Evolutionary conservation across 2,888 invertebrate species (phyloP).

Genomic region (Idaea biselata): DNA sequence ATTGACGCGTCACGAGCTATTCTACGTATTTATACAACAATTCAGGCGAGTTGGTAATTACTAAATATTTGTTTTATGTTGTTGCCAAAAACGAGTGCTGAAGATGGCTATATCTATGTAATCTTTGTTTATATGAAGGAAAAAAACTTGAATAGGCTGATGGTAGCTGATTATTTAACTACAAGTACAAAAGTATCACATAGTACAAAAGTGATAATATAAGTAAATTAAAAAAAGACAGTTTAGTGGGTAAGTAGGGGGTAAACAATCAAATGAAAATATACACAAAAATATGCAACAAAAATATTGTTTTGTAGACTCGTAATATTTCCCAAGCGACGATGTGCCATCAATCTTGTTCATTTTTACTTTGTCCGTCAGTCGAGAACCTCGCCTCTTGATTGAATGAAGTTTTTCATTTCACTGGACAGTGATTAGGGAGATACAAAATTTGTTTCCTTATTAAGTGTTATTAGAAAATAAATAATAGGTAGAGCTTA

Average conservation of each 20-base stretch:
- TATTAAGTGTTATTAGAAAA: neutral
- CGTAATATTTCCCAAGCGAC: conserved; percentile 28
- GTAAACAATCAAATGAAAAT: neutral
- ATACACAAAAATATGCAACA: neutral
- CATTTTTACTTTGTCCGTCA: conserved; percentile 45
- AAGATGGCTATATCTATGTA: no score
- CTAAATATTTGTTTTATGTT: no score
- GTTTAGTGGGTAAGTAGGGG: neutral
- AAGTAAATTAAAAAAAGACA: neutral
- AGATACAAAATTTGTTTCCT: conserved; percentile 6
- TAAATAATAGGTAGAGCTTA: no score
- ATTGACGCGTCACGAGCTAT: no score
- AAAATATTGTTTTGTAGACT: conserved; percentile 7
- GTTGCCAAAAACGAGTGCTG: no score
- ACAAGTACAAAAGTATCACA: no score
- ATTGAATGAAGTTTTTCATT: conserved; percentile 39
- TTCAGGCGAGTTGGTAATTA: no score
- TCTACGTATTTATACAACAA: no score
- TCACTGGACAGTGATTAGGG: conserved; percentile 18
- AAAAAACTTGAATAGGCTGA: no score
- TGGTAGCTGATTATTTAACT: no score
- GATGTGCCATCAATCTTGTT: conserved; percentile 54
- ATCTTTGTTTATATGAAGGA: no score
- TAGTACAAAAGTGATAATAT: no score
- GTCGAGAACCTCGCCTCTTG: conserved; percentile 37